phyloP scores from a whole-genome alignment of 2,797 vertebrate genomes.

The Garrulus glandarius region DNA sequence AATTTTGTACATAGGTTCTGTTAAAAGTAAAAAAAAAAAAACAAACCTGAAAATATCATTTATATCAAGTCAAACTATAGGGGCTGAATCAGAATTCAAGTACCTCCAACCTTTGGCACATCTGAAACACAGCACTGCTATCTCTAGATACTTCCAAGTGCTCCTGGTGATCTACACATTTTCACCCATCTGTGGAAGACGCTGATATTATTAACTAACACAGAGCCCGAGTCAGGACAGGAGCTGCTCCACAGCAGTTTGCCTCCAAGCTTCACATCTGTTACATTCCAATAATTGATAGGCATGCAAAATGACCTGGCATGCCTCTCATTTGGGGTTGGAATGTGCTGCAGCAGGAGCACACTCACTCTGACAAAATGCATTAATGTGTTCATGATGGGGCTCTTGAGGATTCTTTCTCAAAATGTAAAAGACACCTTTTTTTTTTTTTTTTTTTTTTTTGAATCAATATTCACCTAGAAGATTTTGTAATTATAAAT shows the following conservation, averaged over 20 bases:
- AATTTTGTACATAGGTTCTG: background rate
- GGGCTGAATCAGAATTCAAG: background rate
- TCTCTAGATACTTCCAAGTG: background rate
- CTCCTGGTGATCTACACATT: background rate
- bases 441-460: background rate
- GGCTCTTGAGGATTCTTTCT: background rate
- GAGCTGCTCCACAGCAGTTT: background rate
- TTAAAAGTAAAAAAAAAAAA: background rate
- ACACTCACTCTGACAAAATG: slow-evolving; percentile 32
- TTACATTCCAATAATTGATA: background rate
- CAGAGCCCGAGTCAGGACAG: background rate
- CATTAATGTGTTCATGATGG: background rate
- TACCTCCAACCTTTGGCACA: background rate
- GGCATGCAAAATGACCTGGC: background rate
- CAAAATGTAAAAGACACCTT: background rate
- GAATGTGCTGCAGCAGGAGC: slow-evolving; percentile 3
- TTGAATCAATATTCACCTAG: background rate
- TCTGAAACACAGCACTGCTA: background rate
- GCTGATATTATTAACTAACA: background rate
- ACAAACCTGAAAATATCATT: background rate
- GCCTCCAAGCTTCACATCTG: background rate
- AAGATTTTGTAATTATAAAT: slow-evolving; percentile 12
- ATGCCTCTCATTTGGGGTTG: background rate
- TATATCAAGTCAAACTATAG: background rate
- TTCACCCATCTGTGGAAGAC: background rate